Evolutionary conservation across 2,888 invertebrate species (phyloP).

Genomic region (Nymphalis urticae): DNA sequence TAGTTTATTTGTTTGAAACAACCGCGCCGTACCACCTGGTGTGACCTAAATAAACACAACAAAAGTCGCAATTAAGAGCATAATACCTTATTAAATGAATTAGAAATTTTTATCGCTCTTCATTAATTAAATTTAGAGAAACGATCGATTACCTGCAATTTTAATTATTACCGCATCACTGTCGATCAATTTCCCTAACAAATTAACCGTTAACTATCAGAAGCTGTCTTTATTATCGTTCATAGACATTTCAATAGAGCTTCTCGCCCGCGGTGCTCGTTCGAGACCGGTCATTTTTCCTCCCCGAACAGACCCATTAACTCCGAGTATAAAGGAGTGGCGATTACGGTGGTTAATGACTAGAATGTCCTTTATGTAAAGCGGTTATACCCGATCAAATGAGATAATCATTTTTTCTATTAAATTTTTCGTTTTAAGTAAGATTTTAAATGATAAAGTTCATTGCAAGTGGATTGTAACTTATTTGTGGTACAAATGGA

Average conservation of each 20-base stretch:
- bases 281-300: constrained; percentile 60
- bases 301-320: constrained; percentile 55
- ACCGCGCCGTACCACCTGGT: too few relatives aligned
- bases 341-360: constrained; percentile 60
- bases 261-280: constrained; percentile 53
- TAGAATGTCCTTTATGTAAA: constrained; percentile 38
- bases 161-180: constrained; percentile 28
- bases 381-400: constrained; percentile 17
- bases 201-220: constrained; percentile 28
- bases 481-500: not conserved
- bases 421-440: not conserved
- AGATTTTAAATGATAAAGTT: not conserved
- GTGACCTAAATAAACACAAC: too few relatives aligned
- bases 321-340: constrained; percentile 56
- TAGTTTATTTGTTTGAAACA: too few relatives aligned
- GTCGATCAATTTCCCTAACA: constrained; percentile 22
- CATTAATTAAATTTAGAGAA: not conserved
- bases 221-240: constrained; percentile 34
- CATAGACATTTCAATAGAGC: constrained; percentile 64
- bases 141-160: constrained; percentile 11
- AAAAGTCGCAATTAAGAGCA: too few relatives aligned
- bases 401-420: constrained; percentile 13
- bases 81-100: too few relatives aligned
- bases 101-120: not conserved
- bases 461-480: too few relatives aligned